These are phyloP conservation scores for Ophion ellenae DNA, from an alignment of 2,888 invertebrate species.

Conservation along the genomic window DNA sequence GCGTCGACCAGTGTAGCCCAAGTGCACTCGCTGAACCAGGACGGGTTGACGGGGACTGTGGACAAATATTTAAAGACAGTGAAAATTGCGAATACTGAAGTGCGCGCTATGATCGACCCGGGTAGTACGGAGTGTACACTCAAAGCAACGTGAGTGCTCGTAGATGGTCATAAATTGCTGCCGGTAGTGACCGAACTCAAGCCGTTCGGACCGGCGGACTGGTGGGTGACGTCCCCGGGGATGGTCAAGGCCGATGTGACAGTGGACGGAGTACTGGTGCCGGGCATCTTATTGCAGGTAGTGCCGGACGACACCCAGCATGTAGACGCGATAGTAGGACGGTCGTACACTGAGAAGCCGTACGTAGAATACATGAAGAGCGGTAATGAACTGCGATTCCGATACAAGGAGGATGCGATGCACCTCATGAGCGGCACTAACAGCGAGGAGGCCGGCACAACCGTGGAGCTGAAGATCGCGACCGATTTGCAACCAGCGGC, in stretches of 20 bases:
- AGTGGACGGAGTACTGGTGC: too few species aligned
- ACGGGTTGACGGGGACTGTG: not conserved
- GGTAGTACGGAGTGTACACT: slow-evolving; percentile 41
- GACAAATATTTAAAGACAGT: not conserved
- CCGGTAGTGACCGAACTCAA: not conserved
- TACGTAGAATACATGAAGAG: not conserved
- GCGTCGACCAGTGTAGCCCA: too few species aligned
- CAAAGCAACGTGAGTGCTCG: slow-evolving; percentile 9
- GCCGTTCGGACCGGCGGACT: too few species aligned
- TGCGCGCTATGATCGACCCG: not conserved
- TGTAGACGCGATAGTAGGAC: slow-evolving; percentile 22
- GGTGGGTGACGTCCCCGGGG: too few species aligned
- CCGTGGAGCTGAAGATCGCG: too few species aligned
- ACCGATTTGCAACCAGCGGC: too few species aligned
- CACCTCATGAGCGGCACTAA: not conserved
- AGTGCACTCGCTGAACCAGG: too few species aligned
- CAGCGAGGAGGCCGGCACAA: too few species aligned
- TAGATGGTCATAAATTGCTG: not conserved
- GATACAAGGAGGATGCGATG: not conserved
- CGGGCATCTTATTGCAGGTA: not conserved
- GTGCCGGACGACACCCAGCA: slow-evolving; percentile 21
- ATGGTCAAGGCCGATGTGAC: too few species aligned
- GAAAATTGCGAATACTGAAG: too few species aligned
- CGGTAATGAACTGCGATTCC: not conserved
- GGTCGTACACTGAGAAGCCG: not conserved